Conservation (phyloP, 2,113 vertebrate species). For the Petaurus breviceps region DNA sequence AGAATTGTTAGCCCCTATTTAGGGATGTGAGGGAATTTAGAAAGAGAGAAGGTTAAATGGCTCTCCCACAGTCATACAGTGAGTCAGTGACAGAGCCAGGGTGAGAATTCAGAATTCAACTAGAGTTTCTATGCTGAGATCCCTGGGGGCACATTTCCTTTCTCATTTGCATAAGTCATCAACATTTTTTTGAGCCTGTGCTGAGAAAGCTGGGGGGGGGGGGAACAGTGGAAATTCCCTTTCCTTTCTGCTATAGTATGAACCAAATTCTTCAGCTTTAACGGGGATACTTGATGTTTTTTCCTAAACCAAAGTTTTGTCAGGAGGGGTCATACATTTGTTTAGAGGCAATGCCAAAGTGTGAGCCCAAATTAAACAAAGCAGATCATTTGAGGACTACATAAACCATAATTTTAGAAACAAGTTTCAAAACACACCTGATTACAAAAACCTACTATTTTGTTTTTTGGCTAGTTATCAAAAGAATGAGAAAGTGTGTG, state of each 20-base stretch:
- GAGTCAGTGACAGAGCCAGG: slow-evolving; percentile 70
- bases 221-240: slow-evolving; percentile 81
- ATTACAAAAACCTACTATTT: slow-evolving; percentile 52
- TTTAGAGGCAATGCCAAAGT: slow-evolving; percentile 61
- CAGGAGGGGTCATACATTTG: slow-evolving; percentile 74
- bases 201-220: too few species aligned
- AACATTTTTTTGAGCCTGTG: slow-evolving; percentile 81
- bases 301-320: slow-evolving; percentile 68
- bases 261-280: slow-evolving; percentile 79
- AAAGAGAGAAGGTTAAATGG: slow-evolving; percentile 78
- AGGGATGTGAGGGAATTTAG: slow-evolving; percentile 72
- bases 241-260: slow-evolving; percentile 79
- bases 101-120: slow-evolving; percentile 73
- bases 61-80: slow-evolving; percentile 72
- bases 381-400: slow-evolving; percentile 64
- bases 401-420: slow-evolving; percentile 66
- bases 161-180: slow-evolving; percentile 82
- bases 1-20: slow-evolving; percentile 61
- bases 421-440: slow-evolving; percentile 56
- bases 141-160: slow-evolving; percentile 78
- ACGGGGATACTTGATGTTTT: slow-evolving; percentile 72
- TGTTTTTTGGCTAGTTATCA: slow-evolving; percentile 66
- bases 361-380: slow-evolving; percentile 66
- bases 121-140: slow-evolving; percentile 73
- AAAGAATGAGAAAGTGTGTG: slow-evolving; percentile 46